Base-by-base conservation (phyloP, 2,797 vertebrate genomes). In the Rhinophrynus dorsalis region DNA sequence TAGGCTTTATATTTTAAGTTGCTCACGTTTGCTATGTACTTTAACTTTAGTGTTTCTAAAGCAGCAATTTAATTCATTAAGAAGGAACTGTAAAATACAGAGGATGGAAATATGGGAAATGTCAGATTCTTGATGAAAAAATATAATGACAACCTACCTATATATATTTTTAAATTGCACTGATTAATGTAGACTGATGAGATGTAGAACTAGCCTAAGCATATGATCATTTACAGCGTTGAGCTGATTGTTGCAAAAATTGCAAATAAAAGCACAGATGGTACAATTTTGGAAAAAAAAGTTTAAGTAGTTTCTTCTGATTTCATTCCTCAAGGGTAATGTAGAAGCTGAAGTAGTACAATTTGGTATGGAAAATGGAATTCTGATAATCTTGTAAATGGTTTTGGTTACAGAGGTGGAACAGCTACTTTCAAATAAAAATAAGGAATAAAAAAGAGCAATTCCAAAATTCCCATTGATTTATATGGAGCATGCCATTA, bases 191-290 rank as follows among this genome's bases (percentile, higher is more conserved):
- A n/a, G n/a, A n/a, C n/a, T n/a, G n/a, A n/a, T 47, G 18, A 32
- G 10, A 30, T 48, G 42, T 21, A 17, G 15, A 30, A 61, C 13
- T 47, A 27, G 11, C 47, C 42, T 32, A 20, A 32, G 40, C 18
- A 47, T 26, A 27, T 60, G 9, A 32, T n/a, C n/a, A 12, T 56
- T 56, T 37, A 23, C 20, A 58, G n/a, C 27, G 27, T 18, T 58
- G 26, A 40, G 20, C 5, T 12, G 9, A 37, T 37, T 23, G 35
- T 40, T n/a, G 37, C 27, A 54, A 51, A 50, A 54, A 40, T 44
- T 23, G 17, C 18, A 55, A 56, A 18, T n/a, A 23, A 47, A 57
- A 51, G 27, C 47, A 67, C 52, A 67, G 40, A 66, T 66, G 63
- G 63, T n/a, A 18, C 35, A 12, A 20, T 44, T 58, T 18, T 20